phyloP scores from a whole-genome alignment of 2,113 vertebrate species.

The Vulpes vulpes region DNA sequence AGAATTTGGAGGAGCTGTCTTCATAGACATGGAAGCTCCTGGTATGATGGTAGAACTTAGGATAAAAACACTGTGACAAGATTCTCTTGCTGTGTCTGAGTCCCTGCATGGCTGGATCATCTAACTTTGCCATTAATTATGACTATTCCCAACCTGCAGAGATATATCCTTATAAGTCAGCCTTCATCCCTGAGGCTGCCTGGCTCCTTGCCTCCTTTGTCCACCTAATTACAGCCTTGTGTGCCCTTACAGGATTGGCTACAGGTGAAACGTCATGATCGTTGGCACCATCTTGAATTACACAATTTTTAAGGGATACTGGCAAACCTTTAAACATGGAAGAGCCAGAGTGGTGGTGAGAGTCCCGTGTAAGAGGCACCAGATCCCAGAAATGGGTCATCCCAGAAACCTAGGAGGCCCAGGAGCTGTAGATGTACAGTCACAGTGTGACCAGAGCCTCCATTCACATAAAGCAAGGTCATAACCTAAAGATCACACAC shows the following conservation, averaged over 20 bases:
- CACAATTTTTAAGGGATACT: background rate
- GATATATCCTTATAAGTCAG: background rate
- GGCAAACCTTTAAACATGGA: background rate
- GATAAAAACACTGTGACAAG: background rate
- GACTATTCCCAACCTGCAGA: background rate
- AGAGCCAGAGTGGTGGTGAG: background rate
- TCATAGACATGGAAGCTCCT: background rate
- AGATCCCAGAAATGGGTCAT: background rate
- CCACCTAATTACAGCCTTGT: background rate
- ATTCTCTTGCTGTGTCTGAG: background rate
- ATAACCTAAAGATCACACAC: background rate
- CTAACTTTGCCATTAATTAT: background rate
- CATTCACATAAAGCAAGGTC: background rate
- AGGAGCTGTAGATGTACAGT: rapidly evolving
- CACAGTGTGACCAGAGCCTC: background rate
- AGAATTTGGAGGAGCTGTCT: background rate
- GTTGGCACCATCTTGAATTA: background rate
- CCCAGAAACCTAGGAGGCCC: background rate
- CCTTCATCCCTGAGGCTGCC: background rate
- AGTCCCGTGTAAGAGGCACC: background rate
- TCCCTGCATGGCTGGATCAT: background rate
- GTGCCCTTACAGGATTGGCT: background rate
- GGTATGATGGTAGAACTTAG: background rate
- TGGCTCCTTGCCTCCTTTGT: background rate
- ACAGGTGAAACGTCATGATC: background rate